phyloP scores from a whole-genome alignment of 1,140 invertebrate species.

The Coenobita brevimanus region DNA sequence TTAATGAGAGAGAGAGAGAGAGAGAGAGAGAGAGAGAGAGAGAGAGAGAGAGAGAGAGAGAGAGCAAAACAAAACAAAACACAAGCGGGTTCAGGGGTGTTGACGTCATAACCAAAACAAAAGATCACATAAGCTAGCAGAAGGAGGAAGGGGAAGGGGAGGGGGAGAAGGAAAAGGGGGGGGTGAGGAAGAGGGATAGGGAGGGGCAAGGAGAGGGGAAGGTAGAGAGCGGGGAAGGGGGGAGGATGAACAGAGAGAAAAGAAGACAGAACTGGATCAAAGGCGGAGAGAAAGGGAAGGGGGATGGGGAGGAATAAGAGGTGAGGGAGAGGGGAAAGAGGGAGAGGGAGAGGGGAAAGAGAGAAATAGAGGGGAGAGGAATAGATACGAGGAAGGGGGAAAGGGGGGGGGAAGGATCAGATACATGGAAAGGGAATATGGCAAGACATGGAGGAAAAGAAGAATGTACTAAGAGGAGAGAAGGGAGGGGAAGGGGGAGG shows the following conservation, averaged over 20 bases:
- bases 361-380: not conserved
- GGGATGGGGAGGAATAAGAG: not conserved
- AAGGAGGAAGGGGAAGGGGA: not conserved
- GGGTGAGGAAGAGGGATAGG: not conserved
- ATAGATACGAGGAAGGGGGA: not conserved
- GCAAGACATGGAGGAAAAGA: not conserved
- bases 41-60: not conserved
- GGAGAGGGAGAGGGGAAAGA: not conserved
- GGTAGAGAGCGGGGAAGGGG: not conserved
- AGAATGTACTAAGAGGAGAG: not conserved
- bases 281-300: not conserved
- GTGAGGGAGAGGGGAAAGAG: constrained; percentile 4
- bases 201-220: not conserved
- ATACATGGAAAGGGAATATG: no score
- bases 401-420: not conserved
- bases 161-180: not conserved
- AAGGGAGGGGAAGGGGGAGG: not conserved
- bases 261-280: not conserved
- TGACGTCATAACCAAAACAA: no score
- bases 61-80: not conserved
- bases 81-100: not conserved
- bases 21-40: no score
- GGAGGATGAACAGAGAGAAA: not conserved
- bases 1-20: not conserved
- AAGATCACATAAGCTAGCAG: no score